These are phyloP conservation scores for Cydia splendana DNA, from an alignment of 1,140 invertebrate genomes.

Conservation along the genomic window DNA sequence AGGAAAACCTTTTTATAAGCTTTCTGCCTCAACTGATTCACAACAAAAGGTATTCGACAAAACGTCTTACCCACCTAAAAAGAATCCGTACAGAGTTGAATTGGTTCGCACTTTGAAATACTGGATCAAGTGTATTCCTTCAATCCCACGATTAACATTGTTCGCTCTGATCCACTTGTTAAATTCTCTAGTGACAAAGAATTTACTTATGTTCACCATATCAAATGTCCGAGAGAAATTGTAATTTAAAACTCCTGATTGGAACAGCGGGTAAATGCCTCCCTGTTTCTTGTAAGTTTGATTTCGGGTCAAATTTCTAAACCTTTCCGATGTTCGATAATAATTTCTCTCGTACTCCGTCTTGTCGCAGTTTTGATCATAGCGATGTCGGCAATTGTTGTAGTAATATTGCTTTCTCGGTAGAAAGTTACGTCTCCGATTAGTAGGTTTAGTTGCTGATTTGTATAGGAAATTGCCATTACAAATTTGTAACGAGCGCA, in stretches of 20 bases:
- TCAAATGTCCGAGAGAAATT: conserved; percentile 58
- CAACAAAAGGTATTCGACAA: neutral
- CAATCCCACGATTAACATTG: conserved; percentile 9
- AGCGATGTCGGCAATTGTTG: conserved; percentile 29
- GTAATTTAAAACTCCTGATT: conserved; percentile 52
- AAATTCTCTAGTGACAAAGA: conserved; percentile 45
- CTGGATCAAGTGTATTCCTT: conserved; percentile 53
- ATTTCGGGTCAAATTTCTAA: conserved; percentile 55
- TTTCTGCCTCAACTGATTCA: too few relatives aligned
- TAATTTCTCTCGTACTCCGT: conserved; percentile 54
- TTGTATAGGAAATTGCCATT: conserved; percentile 58
- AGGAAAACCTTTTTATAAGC: neutral
- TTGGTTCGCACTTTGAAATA: conserved; percentile 69
- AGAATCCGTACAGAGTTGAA: conserved; percentile 62
- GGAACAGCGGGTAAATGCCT: conserved; percentile 43
- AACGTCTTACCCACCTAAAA: conserved; percentile 56
- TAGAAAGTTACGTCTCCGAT: conserved; percentile 16
- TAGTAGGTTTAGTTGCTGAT: conserved; percentile 33
- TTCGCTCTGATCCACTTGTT: conserved; percentile 37
- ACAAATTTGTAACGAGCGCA: conserved; percentile 44
- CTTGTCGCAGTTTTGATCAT: conserved; percentile 36
- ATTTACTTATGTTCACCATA: conserved; percentile 52
- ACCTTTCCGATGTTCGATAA: conserved; percentile 52
- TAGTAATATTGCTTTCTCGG: conserved; percentile 26
- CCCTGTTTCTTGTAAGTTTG: conserved; percentile 48